Evolutionary conservation across 2,797 vertebrate species (phyloP).

Genomic region (Buceros bicornis): DNA sequence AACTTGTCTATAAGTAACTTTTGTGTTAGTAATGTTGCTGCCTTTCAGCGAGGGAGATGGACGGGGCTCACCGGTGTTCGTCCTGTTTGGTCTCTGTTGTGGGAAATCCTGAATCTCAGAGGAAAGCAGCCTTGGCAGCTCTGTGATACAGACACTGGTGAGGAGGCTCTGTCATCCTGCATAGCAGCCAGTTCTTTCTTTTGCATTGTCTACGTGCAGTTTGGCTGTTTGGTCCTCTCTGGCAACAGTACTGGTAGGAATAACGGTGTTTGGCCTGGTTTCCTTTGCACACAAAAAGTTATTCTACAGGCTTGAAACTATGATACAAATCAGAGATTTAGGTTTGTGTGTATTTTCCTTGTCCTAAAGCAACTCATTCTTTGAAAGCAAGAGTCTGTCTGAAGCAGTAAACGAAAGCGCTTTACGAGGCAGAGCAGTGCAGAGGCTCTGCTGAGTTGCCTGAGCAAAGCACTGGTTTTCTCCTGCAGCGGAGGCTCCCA

Average conservation of each 20-base stretch:
- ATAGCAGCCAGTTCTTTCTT: background rate
- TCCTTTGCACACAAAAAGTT: background rate
- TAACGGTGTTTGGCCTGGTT: background rate
- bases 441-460: background rate
- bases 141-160: background rate
- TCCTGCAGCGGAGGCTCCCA: background rate
- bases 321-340: background rate
- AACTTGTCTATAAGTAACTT: constrained; percentile 9
- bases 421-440: background rate
- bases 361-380: background rate
- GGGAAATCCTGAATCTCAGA: background rate
- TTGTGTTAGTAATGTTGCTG: background rate
- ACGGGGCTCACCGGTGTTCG: fast-evolving
- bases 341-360: background rate
- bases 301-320: background rate
- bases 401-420: background rate
- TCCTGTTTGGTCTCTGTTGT: background rate
- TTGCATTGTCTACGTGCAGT: background rate
- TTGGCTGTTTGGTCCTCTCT: background rate
- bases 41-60: background rate
- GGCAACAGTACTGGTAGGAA: background rate
- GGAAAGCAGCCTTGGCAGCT: background rate
- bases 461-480: fast-evolving
- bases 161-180: background rate
- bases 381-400: background rate